Base-by-base conservation (phyloP, 2,797 vertebrate species). In the Cottoperca gobio region DNA sequence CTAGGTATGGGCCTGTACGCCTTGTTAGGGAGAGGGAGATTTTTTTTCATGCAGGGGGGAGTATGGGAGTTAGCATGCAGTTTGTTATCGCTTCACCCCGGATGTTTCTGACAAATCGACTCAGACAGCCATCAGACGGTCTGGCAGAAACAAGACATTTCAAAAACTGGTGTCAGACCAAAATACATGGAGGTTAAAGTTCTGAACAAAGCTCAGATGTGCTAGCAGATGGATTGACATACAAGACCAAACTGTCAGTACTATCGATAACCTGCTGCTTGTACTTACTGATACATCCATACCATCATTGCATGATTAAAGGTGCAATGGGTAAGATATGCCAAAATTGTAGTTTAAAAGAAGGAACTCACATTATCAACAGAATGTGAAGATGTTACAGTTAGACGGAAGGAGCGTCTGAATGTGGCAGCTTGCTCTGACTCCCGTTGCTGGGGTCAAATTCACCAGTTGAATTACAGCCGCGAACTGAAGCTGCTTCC, bases 21-120 rank as follows among this genome's bases (percentile, higher is more conserved):
- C 94, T 95, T 95, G 94, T 95, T 95, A 95, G 90, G 91, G 91
- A 82, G 68, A 73, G 81, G 68, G 59, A 62, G 68, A 31, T 79
- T 81, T 86, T 87, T 90, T 84, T 73, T 80, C 76, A 86, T 69
- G 74, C 21, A 46, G 19, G 55, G 68, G 70, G 64, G 62, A 49
- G 57, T 61, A 59, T 23, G 59, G 81, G 80, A 87, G 91, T 93
- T 93, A 91, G 86, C 90, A 90, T 92, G 85, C 77, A 89, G 84
- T 92, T 93, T 93, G 92, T 93, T 93, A 93, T 86, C 74, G 42
- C 86, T 86, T 91, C 89, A 89, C 24, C 46, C 58, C 1, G 75
- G 76, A 82, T 81, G 71, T 84, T 88, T 84, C 84, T 91, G 88
- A 91, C 90, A 92, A 90, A 93, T 91, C 73, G 80, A 86, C 86